A percentile compares a stretch with the other conserved stretches of the same genome.
Evolutionary conservation across 2,888 invertebrate species (phyloP).

Genomic region (Scelioninae gen. 2): DNA sequence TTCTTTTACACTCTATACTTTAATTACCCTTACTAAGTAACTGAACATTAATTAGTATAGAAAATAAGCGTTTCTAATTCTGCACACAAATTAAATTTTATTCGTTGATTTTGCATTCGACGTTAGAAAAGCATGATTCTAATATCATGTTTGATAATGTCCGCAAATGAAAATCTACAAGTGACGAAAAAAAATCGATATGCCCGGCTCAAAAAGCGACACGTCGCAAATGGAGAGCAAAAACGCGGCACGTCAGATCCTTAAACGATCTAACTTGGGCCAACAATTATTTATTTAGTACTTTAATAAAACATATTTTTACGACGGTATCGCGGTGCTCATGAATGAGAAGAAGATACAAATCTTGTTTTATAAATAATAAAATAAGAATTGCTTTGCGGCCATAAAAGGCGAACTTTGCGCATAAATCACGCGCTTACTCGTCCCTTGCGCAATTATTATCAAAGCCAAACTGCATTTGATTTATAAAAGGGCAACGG

Average conservation of each 20-base stretch:
- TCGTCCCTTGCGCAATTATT: conserved; percentile 66
- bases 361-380: conserved; percentile 59
- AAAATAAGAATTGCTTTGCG: conserved; percentile 50
- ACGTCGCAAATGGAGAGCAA: conserved; percentile 19
- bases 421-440: conserved; percentile 67
- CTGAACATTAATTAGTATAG: no score
- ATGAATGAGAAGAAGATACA: conserved; percentile 50
- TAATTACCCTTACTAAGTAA: no score
- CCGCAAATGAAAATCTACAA: no score
- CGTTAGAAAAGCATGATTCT: no score
- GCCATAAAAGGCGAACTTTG: conserved; percentile 66
- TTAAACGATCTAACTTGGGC: conserved; percentile 30
- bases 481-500: conserved; percentile 73
- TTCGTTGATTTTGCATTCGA: no score
- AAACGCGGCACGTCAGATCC: conserved; percentile 18
- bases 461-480: conserved; percentile 74
- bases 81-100: no score
- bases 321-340: conserved; percentile 35
- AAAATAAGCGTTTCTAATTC: no score
- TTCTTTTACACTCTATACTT: no score
- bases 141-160: no score
- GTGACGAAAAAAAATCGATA: conserved; percentile 3
- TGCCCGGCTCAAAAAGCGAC: conserved; percentile 10
- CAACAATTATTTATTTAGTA: conserved; percentile 49
- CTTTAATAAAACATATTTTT: conserved; percentile 55